Evolutionary conservation across 1,140 invertebrate genomes (phyloP), one percentile per base, ranked within the genome.

Genomic region (Achatina immaculata): DNA sequence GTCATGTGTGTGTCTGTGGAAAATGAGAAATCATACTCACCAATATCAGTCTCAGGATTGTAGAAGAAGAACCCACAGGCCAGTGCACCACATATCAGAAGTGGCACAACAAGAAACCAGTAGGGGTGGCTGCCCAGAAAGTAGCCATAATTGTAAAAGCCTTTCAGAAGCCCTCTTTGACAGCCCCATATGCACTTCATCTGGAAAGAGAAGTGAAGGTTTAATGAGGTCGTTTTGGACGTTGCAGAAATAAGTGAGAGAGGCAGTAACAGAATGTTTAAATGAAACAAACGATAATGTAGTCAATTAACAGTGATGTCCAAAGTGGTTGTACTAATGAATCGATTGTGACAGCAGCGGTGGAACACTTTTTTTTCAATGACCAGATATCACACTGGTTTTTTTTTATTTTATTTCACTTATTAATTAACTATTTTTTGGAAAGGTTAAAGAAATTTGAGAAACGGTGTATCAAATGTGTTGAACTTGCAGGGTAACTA

Each of bases 111-210:
- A 51, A 83, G 31, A 71, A 83, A 81, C 48, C 38, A 45, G 28
- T 42, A 48, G 11, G 82, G 82, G 62, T 81, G 42, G 28, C 65
- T 71, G 11, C 73, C 82, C 28, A 83, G 48, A 28, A 83, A 58
- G 43, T 51, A 16, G 34, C 82, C 82, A 38, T 83, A 83, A 31
- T 55, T 34, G 31, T 55, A 66, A 43, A 83, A 83, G 24, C 71
- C 74, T n/a, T 31, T 6, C 28, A 75, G 36, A 1, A 75, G 31
- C 1, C 4, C 9, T 16, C n/a, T 7, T 9, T 75, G 73, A n/a
- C 73, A 75, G 48, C 34, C n/a, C 73, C 73, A 75, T 24, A 75
- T 28, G 42, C 73, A 75, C 48, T 58, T 51, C 73, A 75, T 75
- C 40, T 73, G n/a, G 2, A 31, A 28, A 21, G 65, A 28, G 11